Evolutionary conservation across 2,888 invertebrate species (phyloP), one percentile per base, ranked within the genome.

Genomic region (Oscheius onirici): DNA sequence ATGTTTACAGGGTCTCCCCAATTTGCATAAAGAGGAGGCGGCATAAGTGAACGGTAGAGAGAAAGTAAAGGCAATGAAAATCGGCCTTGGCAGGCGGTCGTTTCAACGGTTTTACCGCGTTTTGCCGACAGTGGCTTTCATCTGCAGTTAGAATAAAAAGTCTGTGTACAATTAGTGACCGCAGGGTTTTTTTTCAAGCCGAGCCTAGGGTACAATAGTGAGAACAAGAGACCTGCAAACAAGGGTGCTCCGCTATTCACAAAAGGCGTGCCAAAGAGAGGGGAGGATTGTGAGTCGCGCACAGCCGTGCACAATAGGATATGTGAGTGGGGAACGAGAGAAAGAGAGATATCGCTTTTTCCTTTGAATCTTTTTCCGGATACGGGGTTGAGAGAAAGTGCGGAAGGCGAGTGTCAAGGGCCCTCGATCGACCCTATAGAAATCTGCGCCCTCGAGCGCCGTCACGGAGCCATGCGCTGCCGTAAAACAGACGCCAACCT

Each of bases 391-490:
- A 46, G 49, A 26, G 63, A 49, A 49, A 46, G 63, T 46, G 49
- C 46, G 63, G 49, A 49, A 61, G 63, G 63, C 46, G 63, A 63
- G 63, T 63, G 63, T 63, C 63, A 63, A 63, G 63, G 63, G 63
- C 49, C 46, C 63, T 63, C 46, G 63, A 63, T 63, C 63, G 49
- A 28, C 49, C 58, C 41, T 34, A 63, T 63, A 63, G 28, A 63
- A 46, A 63, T 63, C 63, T 28, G 63, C 63, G 63, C 63, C 63
- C 63, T 63, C 63, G 63, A 63, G 63, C 63, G 63, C 28, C 63
- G 63, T 63, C 63, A 63, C 63, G 63, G 63, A 63, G 63, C 63
- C 63, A 63, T 63, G 63, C 63, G 49, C 28, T 63, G 63, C 63
- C 63, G 63, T 63, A 63, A 63, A 63, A 24, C 63, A 49, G 49